A percentile compares a stretch with the other conserved stretches of the same genome.
phyloP scores from a whole-genome alignment of 2,888 invertebrate genomes.

The Metalampra italica region DNA sequence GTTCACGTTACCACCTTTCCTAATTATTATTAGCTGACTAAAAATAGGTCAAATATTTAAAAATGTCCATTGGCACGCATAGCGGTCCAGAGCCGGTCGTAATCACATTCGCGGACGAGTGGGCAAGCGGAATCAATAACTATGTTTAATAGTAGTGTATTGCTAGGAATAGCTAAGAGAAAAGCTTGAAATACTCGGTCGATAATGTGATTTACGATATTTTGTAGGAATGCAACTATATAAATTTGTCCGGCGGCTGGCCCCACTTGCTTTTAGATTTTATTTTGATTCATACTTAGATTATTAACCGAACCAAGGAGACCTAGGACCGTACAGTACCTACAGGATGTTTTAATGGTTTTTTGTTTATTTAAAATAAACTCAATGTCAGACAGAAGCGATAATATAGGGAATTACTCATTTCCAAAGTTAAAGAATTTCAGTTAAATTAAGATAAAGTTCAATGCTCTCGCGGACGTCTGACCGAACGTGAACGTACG shows the following conservation, averaged over 20 bases:
- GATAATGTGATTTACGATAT: too few relatives aligned
- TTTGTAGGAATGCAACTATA: too few relatives aligned
- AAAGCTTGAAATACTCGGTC: background rate
- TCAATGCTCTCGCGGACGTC: slow-evolving; percentile 1
- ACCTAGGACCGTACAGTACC: too few relatives aligned
- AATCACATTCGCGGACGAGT: slow-evolving; percentile 51
- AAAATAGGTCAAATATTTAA: slow-evolving; percentile 76
- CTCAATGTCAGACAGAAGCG: too few relatives aligned
- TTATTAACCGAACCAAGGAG: too few relatives aligned
- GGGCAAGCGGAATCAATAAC: slow-evolving; percentile 21
- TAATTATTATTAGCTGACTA: slow-evolving; percentile 75
- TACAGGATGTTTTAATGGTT: too few relatives aligned
- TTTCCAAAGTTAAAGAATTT: background rate
- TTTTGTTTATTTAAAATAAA: too few relatives aligned
- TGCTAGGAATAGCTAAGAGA: background rate
- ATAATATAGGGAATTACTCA: slow-evolving; percentile 2
- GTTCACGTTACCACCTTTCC: slow-evolving; percentile 74
- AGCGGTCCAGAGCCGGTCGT: slow-evolving; percentile 50
- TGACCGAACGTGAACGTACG: background rate
- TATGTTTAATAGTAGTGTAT: slow-evolving; percentile 15
- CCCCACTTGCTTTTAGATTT: too few relatives aligned
- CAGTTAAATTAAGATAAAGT: background rate
- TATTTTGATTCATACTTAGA: too few relatives aligned
- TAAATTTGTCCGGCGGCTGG: too few relatives aligned
- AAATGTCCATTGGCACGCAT: slow-evolving; percentile 66